Evolutionary conservation across 2,797 vertebrate species (phyloP).

Genomic region (Molossus alvarezi): DNA sequence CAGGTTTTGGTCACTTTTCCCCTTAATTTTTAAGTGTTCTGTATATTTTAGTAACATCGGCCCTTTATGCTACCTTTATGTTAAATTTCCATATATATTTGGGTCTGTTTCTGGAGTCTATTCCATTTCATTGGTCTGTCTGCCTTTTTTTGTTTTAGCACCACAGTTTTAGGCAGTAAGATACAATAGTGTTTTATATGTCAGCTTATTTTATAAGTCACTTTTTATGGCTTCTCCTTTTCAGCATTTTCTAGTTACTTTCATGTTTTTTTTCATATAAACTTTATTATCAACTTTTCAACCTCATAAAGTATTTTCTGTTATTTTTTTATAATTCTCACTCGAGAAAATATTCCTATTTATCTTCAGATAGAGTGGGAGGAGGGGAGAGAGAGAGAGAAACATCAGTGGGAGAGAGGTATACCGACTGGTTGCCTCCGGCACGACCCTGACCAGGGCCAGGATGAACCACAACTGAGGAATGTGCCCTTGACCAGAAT

Average conservation of each 20-base stretch:
- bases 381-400: too few relatives aligned
- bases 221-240: background rate
- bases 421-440: too few relatives aligned
- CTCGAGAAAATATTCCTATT: too few relatives aligned
- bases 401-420: too few relatives aligned
- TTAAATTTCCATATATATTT: background rate
- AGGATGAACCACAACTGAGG: too few relatives aligned
- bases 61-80: background rate
- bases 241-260: background rate
- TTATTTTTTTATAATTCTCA: background rate
- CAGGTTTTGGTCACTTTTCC: background rate
- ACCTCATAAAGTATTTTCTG: background rate
- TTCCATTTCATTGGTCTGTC: background rate
- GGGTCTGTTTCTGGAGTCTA: background rate
- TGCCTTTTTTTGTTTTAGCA: background rate
- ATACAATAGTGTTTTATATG: background rate
- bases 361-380: too few relatives aligned
- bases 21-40: conserved; percentile 15
- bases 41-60: background rate
- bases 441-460: too few relatives aligned
- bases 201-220: background rate
- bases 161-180: background rate
- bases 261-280: conserved; percentile 9
- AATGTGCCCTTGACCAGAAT: too few relatives aligned
- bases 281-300: conserved; percentile 22